Base-by-base conservation (phyloP, 2,113 vertebrate species). In the Prionailurus viverrinus region DNA sequence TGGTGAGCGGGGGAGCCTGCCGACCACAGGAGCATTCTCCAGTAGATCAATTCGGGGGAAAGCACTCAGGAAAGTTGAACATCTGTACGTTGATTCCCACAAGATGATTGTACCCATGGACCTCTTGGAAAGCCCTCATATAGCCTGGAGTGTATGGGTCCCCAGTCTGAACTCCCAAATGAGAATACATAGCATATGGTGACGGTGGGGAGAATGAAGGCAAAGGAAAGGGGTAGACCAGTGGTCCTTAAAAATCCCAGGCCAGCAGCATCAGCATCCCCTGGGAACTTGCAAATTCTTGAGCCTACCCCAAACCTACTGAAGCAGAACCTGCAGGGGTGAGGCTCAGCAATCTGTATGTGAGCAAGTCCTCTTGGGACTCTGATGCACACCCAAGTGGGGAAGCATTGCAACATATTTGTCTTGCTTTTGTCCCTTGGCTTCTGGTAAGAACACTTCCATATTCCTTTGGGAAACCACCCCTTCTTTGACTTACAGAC, bases 1-100 rank as follows among this genome's bases (percentile, higher is more conserved):
- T 7, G 7, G 69, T 23, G 21, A 23, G 27, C 31, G 25, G 8
- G 23, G 9, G 33, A 39, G 11, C 25, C 48, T 11, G 51, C 11
- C 5, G 0, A 18, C 61, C 7, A 14, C 4, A 12, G 36, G 71
- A 12, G 7, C 31, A 48, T 12, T n/a, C 36, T 45, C 27, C 18
- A 51, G 53, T 23, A 65, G 29, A n/a, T 13, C 85, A 51, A 29
- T 13, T 66, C 16, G 31, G 29, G 39, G 29, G 76, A 84, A 39
- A 39, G 36, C 18, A 2, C 55, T 66, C 48, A 9, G 39, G 79
- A n/a, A 41, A 33, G 19, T 3, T 29, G 41, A 39, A 31, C 19
- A 51, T 29, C 39, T 14, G 5, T 48, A 16, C 0, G 6, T 16
- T 1, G 1, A 65, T n/a, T 63, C 25, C 29, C 0, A 0, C 23